Evolutionary conservation across 2,888 invertebrate genomes (phyloP).

Genomic region (Apantesis nais): DNA sequence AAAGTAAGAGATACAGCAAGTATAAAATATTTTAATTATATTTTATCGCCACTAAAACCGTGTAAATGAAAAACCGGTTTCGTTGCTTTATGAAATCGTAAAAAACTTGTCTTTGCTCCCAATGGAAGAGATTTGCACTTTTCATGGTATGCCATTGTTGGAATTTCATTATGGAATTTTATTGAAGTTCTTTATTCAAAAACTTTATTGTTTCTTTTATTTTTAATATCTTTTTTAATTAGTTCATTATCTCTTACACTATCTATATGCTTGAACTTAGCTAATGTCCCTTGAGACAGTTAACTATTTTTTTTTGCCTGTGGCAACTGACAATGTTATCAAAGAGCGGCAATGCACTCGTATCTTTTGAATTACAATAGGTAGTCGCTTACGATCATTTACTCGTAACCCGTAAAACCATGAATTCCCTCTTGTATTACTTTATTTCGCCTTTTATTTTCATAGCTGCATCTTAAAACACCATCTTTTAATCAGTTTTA

Average conservation of each 20-base stretch:
- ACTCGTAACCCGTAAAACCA: too few relatives aligned
- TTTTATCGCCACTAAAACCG: conserved; percentile 84
- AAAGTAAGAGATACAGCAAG: conserved; percentile 75
- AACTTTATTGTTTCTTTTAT: conserved; percentile 48
- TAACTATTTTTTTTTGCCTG: too few relatives aligned
- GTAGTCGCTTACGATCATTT: too few relatives aligned
- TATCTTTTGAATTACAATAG: too few relatives aligned
- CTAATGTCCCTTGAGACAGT: too few relatives aligned
- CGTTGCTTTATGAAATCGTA: conserved; percentile 82
- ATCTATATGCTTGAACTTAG: not conserved
- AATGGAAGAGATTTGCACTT: conserved; percentile 64
- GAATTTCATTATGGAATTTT: conserved; percentile 72
- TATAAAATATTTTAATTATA: conserved; percentile 86
- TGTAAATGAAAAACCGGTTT: conserved; percentile 85
- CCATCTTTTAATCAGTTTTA: too few relatives aligned
- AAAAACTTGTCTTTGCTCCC: conserved; percentile 79
- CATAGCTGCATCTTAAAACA: too few relatives aligned
- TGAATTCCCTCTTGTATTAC: too few relatives aligned
- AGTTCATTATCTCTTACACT: conserved; percentile 30
- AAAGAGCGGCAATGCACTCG: too few relatives aligned
- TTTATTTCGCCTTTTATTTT: too few relatives aligned
- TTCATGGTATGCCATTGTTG: conserved; percentile 79
- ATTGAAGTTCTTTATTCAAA: conserved; percentile 47
- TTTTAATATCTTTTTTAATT: conserved; percentile 48
- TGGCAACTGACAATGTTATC: too few relatives aligned